A percentile compares a stretch with the other conserved stretches of the same genome.
phyloP scores from a whole-genome alignment of 2,797 vertebrate genomes.

The Sebastes hubbsi region DNA sequence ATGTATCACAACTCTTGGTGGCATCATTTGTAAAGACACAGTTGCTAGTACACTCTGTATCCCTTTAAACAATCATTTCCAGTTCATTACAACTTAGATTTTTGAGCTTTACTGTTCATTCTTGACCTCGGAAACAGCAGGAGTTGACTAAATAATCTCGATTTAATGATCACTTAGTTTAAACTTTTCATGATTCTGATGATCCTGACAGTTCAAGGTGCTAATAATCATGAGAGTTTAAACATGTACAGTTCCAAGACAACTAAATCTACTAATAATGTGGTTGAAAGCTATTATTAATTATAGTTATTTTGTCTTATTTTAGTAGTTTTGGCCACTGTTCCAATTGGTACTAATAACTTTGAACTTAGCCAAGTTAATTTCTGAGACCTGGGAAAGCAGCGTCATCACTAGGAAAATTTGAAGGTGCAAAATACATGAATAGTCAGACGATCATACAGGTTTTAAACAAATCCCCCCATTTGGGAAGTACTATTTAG shows the following conservation, averaged over 20 bases:
- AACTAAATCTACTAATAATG: background rate
- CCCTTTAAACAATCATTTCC: background rate
- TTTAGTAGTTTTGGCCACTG: background rate
- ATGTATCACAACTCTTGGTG: background rate
- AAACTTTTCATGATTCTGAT: background rate
- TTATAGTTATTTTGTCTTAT: background rate
- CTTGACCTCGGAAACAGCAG: background rate
- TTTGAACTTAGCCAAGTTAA: background rate
- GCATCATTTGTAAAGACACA: background rate
- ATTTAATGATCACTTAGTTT: background rate
- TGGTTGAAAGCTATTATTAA: too few relatives aligned
- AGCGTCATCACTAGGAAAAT: background rate
- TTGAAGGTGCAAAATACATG: background rate
- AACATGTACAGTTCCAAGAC: background rate
- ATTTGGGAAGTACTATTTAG: background rate
- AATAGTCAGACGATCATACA: background rate
- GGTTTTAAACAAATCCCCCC: background rate
- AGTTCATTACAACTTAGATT: background rate
- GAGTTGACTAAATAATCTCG: background rate
- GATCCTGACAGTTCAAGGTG: background rate
- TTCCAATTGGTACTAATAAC: background rate
- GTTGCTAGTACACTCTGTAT: background rate
- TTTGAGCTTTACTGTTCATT: background rate
- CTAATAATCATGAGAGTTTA: background rate
- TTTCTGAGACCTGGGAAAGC: background rate